phyloP scores from a whole-genome alignment of 2,797 vertebrate genomes.

The Mico argentatus region DNA sequence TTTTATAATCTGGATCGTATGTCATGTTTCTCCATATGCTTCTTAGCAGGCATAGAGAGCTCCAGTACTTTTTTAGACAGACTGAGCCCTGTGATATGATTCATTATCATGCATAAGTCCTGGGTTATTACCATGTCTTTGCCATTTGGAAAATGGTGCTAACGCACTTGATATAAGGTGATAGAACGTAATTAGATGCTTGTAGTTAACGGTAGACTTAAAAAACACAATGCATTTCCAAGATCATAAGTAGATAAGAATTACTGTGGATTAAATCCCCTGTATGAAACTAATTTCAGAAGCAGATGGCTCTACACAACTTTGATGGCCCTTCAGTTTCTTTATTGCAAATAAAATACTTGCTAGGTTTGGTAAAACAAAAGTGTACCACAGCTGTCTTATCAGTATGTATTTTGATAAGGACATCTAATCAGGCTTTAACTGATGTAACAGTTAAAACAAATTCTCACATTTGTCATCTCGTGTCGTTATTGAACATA shows the following conservation, averaged over 20 bases:
- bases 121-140: constrained; percentile 29
- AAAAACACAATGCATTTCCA: constrained; percentile 58
- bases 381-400: constrained; percentile 85
- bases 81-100: constrained; percentile 38
- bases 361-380: constrained; percentile 85
- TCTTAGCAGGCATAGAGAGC: constrained; percentile 45
- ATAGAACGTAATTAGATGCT: constrained; percentile 49
- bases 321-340: constrained; percentile 86
- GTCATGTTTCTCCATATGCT: constrained; percentile 58
- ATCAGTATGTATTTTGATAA: constrained; percentile 81
- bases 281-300: constrained; percentile 84
- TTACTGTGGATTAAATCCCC: constrained; percentile 78
- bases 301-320: constrained; percentile 85
- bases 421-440: constrained; percentile 79
- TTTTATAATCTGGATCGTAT: constrained; percentile 39
- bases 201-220: constrained; percentile 54
- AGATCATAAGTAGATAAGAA: constrained; percentile 69
- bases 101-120: constrained; percentile 47
- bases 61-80: constrained; percentile 20
- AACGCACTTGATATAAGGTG: constrained; percentile 44
- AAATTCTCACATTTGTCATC: constrained; percentile 69
- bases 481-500: constrained; percentile 78
- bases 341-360: constrained; percentile 87
- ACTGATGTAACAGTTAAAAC: constrained; percentile 75
- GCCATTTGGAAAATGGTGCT: constrained; percentile 30